Base-by-base conservation (phyloP, 2,797 vertebrate genomes). In the Odontamblyopus lacepedii region DNA sequence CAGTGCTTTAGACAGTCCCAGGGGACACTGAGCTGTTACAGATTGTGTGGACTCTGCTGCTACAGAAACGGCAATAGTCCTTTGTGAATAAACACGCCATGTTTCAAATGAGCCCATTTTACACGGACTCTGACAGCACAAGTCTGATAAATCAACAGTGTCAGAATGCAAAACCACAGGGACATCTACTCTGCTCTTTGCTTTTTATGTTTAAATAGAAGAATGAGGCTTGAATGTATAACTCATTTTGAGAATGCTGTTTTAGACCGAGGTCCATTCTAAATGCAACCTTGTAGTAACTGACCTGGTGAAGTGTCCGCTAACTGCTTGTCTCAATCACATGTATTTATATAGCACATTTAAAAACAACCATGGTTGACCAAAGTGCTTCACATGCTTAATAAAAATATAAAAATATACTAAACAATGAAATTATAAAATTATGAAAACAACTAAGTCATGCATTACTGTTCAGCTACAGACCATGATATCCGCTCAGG, bases 91-190 rank as follows among this genome's bases (percentile, higher is more conserved):
- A 80, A 74, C 70, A 63, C 62, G 44, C 19, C 3, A 6, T 48
- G 69, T 72, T 77, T 79, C 3, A 75, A 72, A 73, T 9, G 23
- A 75, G 67, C 69, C 48, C 8, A 63, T 83, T 63, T 81, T 79
- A 71, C 73, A 81, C 70, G 60, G 67, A 63, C 61, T 80, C 76
- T 80, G 79, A 83, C 73, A 81, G 76, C 71, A 78, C 4, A 51
- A 77, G 71, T 74, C 82, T 71, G 69, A 86, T 82, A 83, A 78
- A 86, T 85, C 80, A 79, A 69, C 79, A 73, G 51, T 69, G 76
- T 77, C 77, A 68, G 72, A 75, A 79, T 69, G 29, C 16, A 15
- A 62, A 77, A 69, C 82, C 78, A 59, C 48, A 23, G 83, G 81
- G 85, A 86, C 78, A 70, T 81, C 79, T 77, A 76, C 82, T 78